Conservation (phyloP, 2,113 vertebrate genomes). For the Corydoras sp. region DNA sequence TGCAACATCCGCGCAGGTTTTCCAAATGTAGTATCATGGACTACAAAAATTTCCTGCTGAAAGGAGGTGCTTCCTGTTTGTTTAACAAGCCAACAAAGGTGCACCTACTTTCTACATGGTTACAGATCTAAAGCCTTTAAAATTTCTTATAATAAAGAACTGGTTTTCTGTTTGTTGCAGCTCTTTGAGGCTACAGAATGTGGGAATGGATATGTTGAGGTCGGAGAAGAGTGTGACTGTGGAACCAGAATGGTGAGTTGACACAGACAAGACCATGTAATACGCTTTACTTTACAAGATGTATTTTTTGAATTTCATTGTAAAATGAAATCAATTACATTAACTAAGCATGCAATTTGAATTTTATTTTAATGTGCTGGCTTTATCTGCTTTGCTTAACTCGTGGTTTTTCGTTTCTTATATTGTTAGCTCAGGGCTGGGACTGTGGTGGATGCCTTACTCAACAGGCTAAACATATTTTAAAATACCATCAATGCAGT, state of each 20-base stretch:
- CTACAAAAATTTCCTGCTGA: slow-evolving; percentile 88
- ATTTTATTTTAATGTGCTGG: not conserved
- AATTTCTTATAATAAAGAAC: not conserved
- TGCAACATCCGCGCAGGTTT: slow-evolving; percentile 87
- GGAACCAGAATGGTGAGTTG: slow-evolving; percentile 78
- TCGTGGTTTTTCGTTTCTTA: not conserved
- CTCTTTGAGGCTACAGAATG: slow-evolving; percentile 88
- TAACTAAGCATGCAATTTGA: too few species aligned
- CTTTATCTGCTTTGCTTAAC: not conserved
- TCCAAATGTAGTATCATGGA: slow-evolving; percentile 95
- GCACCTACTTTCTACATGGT: not conserved
- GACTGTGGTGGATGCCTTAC: too few species aligned
- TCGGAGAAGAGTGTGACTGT: slow-evolving; percentile 95
- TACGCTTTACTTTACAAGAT: too few species aligned
- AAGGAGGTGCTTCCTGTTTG: slow-evolving; percentile 90
- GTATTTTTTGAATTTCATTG: too few species aligned
- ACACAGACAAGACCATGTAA: too few species aligned
- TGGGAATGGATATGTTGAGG: slow-evolving; percentile 92
- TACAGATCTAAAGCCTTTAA: not conserved
- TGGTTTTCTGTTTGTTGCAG: slow-evolving; percentile 58
- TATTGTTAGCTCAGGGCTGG: too few species aligned
- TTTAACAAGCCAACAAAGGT: slow-evolving; percentile 97
- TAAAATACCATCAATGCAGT: too few species aligned
- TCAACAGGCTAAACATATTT: too few species aligned
- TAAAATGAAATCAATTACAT: too few species aligned